Evolutionary conservation across 1,140 invertebrate genomes (phyloP).

Genomic region (Drosophila ohnishii): DNA sequence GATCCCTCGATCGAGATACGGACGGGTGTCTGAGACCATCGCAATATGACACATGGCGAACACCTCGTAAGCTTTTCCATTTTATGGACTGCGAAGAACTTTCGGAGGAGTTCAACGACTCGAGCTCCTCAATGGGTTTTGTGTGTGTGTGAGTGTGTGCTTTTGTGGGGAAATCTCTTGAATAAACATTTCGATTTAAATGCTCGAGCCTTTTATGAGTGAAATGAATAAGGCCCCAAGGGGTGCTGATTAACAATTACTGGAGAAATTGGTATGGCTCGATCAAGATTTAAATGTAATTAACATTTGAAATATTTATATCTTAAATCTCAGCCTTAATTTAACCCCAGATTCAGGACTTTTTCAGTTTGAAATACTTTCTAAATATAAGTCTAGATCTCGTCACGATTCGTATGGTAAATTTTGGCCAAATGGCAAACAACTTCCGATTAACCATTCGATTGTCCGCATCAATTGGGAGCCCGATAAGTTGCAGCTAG

Average conservation of each 20-base stretch:
- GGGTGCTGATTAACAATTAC: slow-evolving; percentile 11
- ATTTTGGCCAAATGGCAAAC: slow-evolving; percentile 37
- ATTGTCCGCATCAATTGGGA: slow-evolving; percentile 44
- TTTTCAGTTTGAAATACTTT: not conserved
- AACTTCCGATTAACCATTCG: slow-evolving; percentile 47
- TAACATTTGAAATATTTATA: not conserved
- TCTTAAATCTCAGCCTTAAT: not conserved
- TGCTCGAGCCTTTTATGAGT: slow-evolving; percentile 13
- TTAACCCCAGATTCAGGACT: not conserved
- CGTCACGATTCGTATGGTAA: slow-evolving; percentile 2
- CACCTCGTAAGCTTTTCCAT: slow-evolving; percentile 53
- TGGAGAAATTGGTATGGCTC: not conserved
- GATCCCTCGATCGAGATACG: slow-evolving; percentile 31
- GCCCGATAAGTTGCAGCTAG: slow-evolving; percentile 28
- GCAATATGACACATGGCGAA: slow-evolving; percentile 55
- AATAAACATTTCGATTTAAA: slow-evolving; percentile 26
- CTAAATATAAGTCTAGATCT: not conserved
- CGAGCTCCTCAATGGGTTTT: not conserved
- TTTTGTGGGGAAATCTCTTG: slow-evolving; percentile 22
- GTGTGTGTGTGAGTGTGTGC: not conserved
- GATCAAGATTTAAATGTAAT: no score
- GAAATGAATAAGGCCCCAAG: not conserved
- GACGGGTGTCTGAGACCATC: slow-evolving; percentile 9
- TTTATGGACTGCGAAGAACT: slow-evolving; percentile 56
- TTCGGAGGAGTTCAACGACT: slow-evolving; percentile 39